phyloP scores from a whole-genome alignment of 1,140 invertebrate species.

The Gyrodactylus bullatarudis region DNA sequence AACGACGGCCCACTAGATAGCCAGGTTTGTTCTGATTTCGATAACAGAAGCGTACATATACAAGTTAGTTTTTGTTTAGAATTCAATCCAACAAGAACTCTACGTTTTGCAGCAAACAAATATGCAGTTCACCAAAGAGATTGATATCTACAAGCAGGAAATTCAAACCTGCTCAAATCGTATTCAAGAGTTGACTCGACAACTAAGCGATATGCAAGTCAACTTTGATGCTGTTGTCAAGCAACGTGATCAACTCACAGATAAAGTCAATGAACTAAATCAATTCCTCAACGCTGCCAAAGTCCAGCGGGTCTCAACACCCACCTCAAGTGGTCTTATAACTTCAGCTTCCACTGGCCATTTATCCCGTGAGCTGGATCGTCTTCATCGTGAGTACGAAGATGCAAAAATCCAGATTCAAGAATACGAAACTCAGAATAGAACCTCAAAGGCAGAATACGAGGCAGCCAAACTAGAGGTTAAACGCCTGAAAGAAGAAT shows the following conservation, averaged over 20 bases:
- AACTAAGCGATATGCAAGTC: not conserved
- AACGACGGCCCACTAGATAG: no score
- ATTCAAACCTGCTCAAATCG: not conserved
- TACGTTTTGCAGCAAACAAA: not conserved
- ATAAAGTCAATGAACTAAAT: not conserved
- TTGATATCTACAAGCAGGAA: not conserved
- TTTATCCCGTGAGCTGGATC: not conserved
- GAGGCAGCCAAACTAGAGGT: not conserved
- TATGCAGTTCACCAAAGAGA: not conserved
- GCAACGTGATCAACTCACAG: not conserved
- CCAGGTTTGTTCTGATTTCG: not conserved
- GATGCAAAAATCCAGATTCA: not conserved
- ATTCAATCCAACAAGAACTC: not conserved
- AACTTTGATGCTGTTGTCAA: conserved; percentile 3
- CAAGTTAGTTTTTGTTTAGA: no score
- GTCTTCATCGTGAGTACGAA: not conserved
- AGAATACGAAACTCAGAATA: not conserved
- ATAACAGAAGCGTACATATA: no score
- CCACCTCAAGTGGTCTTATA: not conserved
- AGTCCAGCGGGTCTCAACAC: not conserved
- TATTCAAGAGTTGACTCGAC: conserved; percentile 1
- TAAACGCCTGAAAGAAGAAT: conserved; percentile 1
- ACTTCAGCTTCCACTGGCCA: not conserved
- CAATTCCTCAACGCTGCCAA: not conserved
- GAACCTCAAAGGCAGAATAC: not conserved